Evolutionary conservation across 1,140 invertebrate genomes (phyloP), one percentile per base, ranked within the genome.

Genomic region (Aricia agestis): DNA sequence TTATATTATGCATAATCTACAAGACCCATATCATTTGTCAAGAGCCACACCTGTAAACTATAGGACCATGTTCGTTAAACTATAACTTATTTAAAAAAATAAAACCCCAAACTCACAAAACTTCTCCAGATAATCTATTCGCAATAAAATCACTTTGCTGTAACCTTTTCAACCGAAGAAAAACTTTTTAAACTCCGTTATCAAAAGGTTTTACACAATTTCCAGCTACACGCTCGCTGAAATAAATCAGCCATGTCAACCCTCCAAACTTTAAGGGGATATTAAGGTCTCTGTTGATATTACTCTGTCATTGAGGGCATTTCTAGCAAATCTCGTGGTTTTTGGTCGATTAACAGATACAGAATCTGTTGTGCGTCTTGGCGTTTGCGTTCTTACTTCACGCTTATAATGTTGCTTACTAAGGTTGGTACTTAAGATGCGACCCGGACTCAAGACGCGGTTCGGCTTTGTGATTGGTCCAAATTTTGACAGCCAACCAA

Each of bases 111-210:
- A 52, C 11, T 52, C 11, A 1, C 11, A 4, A 13, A 52, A 52
- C 6, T 52, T 52, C 45, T 13, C 13, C 13, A 52, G 45, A 52
- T 52, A 52, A 52, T 52, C 45, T 52, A 52, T 52, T 52, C 13
- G 45, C 45, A 52, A 52, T 52, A 52, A 52, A 52, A 52, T 52
- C 45, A 52, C 45, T 52, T 52, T 52, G 45, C 45, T 52, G 11
- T 52, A 15, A 52, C 45, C 45, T 52, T 52, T 52, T 52, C 45
- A 52, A 15, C 36, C 36, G 45, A 52, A 52, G 45, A 52, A 52
- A 52, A 52, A 52, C 45, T 52, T 52, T 52, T 52, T 52, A 52
- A 52, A 52, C 11, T 52, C 45, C 45, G 45, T 52, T 52, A 52
- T 52, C 45, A 52, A 52, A 52, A 52, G 45, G 11, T 15, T 52